Evolutionary conservation across 2,113 vertebrate genomes (phyloP), one percentile per base, ranked within the genome.

Genomic region (Caretta caretta): DNA sequence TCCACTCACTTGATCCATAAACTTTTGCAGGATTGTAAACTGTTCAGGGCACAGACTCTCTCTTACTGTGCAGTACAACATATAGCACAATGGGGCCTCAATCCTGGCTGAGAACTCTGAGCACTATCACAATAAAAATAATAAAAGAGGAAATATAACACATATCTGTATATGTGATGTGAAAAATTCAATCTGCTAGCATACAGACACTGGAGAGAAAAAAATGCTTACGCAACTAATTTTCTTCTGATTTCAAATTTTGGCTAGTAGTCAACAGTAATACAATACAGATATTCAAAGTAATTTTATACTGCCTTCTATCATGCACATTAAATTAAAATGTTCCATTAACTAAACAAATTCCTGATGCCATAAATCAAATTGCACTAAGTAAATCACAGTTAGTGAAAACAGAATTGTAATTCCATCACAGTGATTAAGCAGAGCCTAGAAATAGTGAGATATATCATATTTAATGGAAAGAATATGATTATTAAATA

Each of bases 321-420:
- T 98, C 97, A 97, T 88, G 90, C 95, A 96, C 2, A 1, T 81
- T 97, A 98, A 98, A 98, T 98, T 98, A 98, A 98, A 98, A 98
- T 98, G 98, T 98, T 98, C 97, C 95, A 98, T 98, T 98, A 98
- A 98, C 97, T 98, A 98, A 98, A 98, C 93, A 98, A 98, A 98
- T 98, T 97, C 96, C 94, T 97, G 90, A 54, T 97, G 97, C 91
- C 92, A 98, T 98, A 98, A 98, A 98, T 98, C 98, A 98, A 97
- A 94, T 78, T 57, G 87, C 89, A 96, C 92, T 97, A 98, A 97
- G 97, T 98, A 98, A 98, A 98, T 98, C 97, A 98, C 56, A 57
- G 95, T 98, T 98, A 98, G 96, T 96, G 96, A 98, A 98, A 98
- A 98, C 92, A 96, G 97, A 98, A 98, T 94, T 98, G 92, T 97